Conservation (phyloP, 2,113 vertebrate genomes). For the Myiopsitta monachus region DNA sequence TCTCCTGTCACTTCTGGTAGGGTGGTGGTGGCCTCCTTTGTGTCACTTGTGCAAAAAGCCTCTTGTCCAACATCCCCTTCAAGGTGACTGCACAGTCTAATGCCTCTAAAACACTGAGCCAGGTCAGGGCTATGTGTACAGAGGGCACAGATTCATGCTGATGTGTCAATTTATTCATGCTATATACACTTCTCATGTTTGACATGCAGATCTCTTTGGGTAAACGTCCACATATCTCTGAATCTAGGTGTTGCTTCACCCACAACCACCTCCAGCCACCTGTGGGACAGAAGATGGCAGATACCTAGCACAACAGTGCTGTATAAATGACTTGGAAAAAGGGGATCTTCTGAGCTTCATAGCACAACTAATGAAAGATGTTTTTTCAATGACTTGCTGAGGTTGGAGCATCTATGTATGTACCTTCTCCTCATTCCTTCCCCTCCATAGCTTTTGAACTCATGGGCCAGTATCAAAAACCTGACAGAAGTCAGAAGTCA, state of each 20-base stretch:
- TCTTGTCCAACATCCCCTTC: not conserved
- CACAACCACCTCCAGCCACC: conserved; percentile 63
- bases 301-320: not conserved
- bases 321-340: conserved; percentile 26
- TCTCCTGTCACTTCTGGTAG: not conserved
- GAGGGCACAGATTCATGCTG: conserved; percentile 56
- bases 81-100: not conserved
- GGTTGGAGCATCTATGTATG: not conserved
- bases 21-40: not conserved
- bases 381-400: not conserved
- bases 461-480: not conserved
- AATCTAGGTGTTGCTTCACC: conserved; percentile 59
- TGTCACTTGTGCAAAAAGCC: not conserved
- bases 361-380: not conserved
- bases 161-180: conserved; percentile 55
- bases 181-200: conserved; percentile 41
- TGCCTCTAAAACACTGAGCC: not conserved
- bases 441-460: not conserved
- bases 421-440: not conserved
- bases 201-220: conserved; percentile 59
- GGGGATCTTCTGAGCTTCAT: not conserved
- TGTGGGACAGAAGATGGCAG: conserved; percentile 41
- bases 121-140: not conserved
- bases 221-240: conserved; percentile 45
- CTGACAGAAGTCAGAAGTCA: not conserved